Evolutionary conservation across 2,888 invertebrate genomes (phyloP).

Genomic region (Lasioglossum calceatum): DNA sequence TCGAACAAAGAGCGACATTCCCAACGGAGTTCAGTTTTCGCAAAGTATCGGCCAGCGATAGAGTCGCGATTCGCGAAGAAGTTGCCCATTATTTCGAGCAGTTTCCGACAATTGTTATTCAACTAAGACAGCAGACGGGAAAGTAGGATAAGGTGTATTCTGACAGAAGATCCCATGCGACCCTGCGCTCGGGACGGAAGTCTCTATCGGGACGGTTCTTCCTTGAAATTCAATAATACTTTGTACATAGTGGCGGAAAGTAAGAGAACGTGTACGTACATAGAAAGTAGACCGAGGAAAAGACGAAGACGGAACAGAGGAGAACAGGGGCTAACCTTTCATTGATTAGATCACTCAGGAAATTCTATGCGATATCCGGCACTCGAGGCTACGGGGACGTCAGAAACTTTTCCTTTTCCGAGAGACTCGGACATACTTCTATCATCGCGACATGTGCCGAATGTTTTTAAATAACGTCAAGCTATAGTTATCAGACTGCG

Average conservation of each 20-base stretch:
- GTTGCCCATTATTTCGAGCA: constrained; percentile 39
- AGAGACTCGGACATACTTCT: background rate
- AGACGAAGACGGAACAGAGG: background rate
- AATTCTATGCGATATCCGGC: constrained; percentile 64
- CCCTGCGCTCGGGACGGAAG: constrained; percentile 38
- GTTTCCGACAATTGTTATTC: constrained; percentile 42
- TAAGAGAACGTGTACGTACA: constrained; percentile 36
- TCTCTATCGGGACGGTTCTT: constrained; percentile 40
- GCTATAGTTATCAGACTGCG: background rate
- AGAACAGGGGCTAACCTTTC: constrained; percentile 50
- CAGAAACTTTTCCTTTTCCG: constrained; percentile 31
- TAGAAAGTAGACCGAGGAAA: background rate
- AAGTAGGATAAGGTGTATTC: constrained; percentile 1
- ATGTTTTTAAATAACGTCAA: background rate
- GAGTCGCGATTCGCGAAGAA: background rate
- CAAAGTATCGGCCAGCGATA: background rate
- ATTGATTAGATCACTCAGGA: constrained; percentile 69
- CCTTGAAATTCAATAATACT: constrained; percentile 71
- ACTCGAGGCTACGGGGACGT: constrained; percentile 37
- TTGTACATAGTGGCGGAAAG: constrained; percentile 46
- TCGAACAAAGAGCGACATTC: background rate
- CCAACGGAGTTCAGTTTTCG: background rate
- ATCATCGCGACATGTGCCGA: background rate
- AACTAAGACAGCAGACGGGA: constrained; percentile 13
- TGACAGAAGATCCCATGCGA: constrained; percentile 61